These are phyloP conservation scores for Mastigias papua DNA, from an alignment of 30 jellyfish, hydroid and myxozoan species.

Conservation along the genomic window DNA sequence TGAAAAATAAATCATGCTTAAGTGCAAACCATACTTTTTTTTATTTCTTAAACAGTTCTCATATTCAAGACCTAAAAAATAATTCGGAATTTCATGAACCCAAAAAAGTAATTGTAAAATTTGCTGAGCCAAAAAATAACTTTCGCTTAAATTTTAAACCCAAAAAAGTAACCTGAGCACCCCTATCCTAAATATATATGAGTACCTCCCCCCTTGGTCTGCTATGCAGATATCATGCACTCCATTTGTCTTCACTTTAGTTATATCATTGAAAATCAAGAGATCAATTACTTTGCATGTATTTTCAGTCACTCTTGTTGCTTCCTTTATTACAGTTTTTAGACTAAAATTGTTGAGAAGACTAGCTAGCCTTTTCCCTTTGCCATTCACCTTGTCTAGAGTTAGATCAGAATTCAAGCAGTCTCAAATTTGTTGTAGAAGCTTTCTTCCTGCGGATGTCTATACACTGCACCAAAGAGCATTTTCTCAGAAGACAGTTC, in stretches of 20 bases:
- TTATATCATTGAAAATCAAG: slow-evolving; percentile 27
- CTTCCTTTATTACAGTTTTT: slow-evolving; percentile 16
- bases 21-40: too few relatives aligned
- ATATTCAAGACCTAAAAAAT: too few relatives aligned
- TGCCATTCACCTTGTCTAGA: slow-evolving; percentile 29
- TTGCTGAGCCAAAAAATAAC: too few relatives aligned
- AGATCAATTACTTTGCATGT: slow-evolving; percentile 19
- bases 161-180: too few relatives aligned
- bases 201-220: too few relatives aligned
- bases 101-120: too few relatives aligned
- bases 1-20: too few relatives aligned
- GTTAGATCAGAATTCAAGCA: slow-evolving; percentile 21
- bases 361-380: slow-evolving; percentile 37
- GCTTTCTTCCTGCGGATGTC: slow-evolving; percentile 44
- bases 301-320: slow-evolving; percentile 36
- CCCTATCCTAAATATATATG: too few relatives aligned
- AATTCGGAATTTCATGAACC: too few relatives aligned
- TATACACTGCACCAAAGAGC: slow-evolving; percentile 28
- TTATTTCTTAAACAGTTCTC: too few relatives aligned
- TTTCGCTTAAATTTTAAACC: too few relatives aligned
- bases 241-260: slow-evolving; percentile 34
- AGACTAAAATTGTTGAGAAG: slow-evolving; percentile 36
- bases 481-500: slow-evolving; percentile 20
- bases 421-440: slow-evolving; percentile 18
- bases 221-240: slow-evolving; percentile 52